Base-by-base conservation (phyloP, 2,797 vertebrate genomes). In the Melanotaenia boesemani region DNA sequence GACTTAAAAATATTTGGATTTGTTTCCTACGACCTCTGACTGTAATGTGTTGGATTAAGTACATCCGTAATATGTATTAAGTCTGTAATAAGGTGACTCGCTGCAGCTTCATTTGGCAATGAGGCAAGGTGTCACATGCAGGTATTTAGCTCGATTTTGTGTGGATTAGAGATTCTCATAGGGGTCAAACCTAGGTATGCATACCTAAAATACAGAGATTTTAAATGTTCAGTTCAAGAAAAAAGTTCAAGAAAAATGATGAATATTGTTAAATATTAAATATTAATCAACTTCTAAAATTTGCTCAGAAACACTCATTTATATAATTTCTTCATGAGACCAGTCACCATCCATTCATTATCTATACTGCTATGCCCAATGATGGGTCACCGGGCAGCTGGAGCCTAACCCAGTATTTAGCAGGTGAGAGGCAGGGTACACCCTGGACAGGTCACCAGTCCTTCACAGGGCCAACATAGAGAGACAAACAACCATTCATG, bases 131-230 rank as follows among this genome's bases (percentile, higher is more conserved):
- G 30, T 60, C 8, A 32, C 61, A 58, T 39, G 55, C 37, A 67
- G 63, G 63, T 63, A 73, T 77, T 75, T 46, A 63, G 28, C 56
- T 54, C n/a, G 34, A 83, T 70, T 71, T 57, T 78, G 36, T 67
- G 5, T 5, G 41, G 70, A 55, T 87, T 83, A 70, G 67, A 72
- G 15, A 32, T 56, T 71, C 50, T 54, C 16, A 69, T 69, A 55
- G 28, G 74, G 61, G 71, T 79, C 36, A 73, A 58, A 67, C 4
- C 0, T 58, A 63, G 68, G 26, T 52, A 41, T 13, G 30, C 0
- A 5, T 50, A 20, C n/a, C 26, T 20, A 18, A 63, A 67, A 64
- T 55, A 16, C 58, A 4, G 76, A 63, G 44, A 48, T 20, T 15
- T 44, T 44, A 18, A n/a, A 9, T 22, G n/a, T 50, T 50, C 50